Evolutionary conservation across 2,797 vertebrate genomes (phyloP).

Genomic region (Chiroxiphia lanceolata): DNA sequence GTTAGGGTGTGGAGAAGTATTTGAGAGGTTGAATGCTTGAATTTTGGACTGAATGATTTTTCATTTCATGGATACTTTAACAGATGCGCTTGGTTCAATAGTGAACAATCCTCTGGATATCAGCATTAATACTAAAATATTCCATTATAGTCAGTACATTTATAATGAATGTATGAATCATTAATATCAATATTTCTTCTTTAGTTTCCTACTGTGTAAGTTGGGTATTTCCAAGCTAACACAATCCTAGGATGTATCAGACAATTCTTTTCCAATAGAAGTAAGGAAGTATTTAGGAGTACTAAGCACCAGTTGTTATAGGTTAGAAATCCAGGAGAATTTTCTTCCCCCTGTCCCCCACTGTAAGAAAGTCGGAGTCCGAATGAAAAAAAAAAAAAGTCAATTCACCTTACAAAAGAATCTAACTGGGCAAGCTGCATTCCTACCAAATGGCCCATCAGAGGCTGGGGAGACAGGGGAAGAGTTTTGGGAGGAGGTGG

Average conservation of each 20-base stretch:
- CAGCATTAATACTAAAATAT: conserved; percentile 49
- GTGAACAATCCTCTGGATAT: conserved; percentile 6
- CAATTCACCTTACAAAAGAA: too few relatives aligned
- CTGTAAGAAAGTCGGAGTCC: too few relatives aligned
- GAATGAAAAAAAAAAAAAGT: too few relatives aligned
- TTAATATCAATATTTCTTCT: conserved; percentile 19
- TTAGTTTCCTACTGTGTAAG: neutral
- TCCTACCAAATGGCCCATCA: too few relatives aligned
- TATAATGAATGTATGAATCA: conserved; percentile 30
- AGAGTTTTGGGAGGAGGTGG: too few relatives aligned
- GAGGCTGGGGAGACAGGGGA: too few relatives aligned
- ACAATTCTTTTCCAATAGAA: neutral
- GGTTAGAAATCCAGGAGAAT: too few relatives aligned
- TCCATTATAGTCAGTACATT: conserved; percentile 28
- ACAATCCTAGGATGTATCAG: neutral
- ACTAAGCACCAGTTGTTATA: neutral
- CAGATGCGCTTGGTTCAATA: neutral
- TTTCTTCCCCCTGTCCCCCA: too few relatives aligned
- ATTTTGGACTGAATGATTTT: conserved; percentile 24
- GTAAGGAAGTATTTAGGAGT: neutral
- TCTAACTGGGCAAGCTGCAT: too few relatives aligned
- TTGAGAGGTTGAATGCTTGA: neutral
- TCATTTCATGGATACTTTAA: conserved; percentile 52
- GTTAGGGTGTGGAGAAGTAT: neutral
- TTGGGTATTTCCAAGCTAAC: neutral